A percentile compares a stretch with the other conserved stretches of the same genome.
Conservation (phyloP, 2,888 invertebrate genomes). For the Lysandra bellargus region DNA sequence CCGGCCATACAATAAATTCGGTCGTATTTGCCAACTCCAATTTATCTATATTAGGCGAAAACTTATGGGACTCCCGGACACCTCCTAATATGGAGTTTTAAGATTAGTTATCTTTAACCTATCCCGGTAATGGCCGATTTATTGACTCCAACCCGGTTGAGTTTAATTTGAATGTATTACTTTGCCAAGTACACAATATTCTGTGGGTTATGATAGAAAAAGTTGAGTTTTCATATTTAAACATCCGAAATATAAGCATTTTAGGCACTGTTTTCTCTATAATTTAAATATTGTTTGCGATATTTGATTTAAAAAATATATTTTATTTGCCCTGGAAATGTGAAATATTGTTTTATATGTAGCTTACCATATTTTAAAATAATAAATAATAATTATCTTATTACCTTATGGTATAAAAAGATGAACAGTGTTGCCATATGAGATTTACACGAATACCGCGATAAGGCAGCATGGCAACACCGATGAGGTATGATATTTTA, state of each 20-base stretch:
- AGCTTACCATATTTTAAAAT: too few relatives aligned
- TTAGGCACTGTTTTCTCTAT: too few relatives aligned
- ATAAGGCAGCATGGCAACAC: background rate
- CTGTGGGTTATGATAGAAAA: too few relatives aligned
- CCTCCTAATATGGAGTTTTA: slow-evolving; percentile 27
- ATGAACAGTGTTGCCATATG: slow-evolving; percentile 4
- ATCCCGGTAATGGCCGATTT: slow-evolving; percentile 3
- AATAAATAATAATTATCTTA: background rate
- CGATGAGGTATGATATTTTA: slow-evolving; percentile 29
- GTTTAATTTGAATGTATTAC: slow-evolving; percentile 6
- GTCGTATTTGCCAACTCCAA: slow-evolving; percentile 22
- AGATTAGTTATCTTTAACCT: slow-evolving; percentile 29
- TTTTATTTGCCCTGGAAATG: too few relatives aligned
- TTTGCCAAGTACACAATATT: background rate
- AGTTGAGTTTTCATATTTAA: too few relatives aligned
- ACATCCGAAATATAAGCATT: too few relatives aligned
- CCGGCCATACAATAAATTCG: slow-evolving; percentile 13
- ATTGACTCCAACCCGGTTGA: background rate
- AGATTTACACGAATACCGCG: background rate
- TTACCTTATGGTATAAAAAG: background rate
- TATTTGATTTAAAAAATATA: too few relatives aligned
- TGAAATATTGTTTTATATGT: too few relatives aligned
- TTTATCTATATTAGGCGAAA: slow-evolving; percentile 28
- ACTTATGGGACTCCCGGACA: slow-evolving; percentile 23
- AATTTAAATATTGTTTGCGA: too few relatives aligned